Percentiles rank a stretch among this genome's conserved stretches.
phyloP scores from a whole-genome alignment of 1,140 invertebrate species.

The Penaeus vannamei region DNA sequence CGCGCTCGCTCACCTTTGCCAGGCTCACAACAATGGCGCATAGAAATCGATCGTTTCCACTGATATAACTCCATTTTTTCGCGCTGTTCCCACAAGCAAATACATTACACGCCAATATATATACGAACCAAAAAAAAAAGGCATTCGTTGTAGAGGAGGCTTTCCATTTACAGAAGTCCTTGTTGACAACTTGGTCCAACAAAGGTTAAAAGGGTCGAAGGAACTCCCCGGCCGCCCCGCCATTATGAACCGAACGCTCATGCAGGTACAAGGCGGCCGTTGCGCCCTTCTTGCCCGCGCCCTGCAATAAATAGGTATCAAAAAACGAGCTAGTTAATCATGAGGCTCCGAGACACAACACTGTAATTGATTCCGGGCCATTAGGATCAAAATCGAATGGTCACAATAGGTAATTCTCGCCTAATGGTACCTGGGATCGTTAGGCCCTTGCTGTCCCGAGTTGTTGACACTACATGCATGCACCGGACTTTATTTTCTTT shows the following conservation, averaged over 20 bases:
- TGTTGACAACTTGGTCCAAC: conserved; percentile 56
- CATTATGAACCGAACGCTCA: conserved; percentile 52
- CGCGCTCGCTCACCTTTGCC: not conserved
- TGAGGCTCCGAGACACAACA: conserved; percentile 60
- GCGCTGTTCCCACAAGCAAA: no score
- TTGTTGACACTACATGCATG: conserved; percentile 60
- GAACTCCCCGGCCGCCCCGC: conserved; percentile 22
- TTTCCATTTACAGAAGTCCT: conserved; percentile 49
- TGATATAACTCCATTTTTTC: no score
- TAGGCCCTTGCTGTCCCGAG: conserved; percentile 49
- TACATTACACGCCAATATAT: conserved; percentile 21
- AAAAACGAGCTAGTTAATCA: conserved; percentile 65
- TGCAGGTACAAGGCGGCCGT: conserved; percentile 43
- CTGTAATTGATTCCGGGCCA: conserved; percentile 62
- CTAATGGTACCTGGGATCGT: conserved; percentile 50
- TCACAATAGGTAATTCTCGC: conserved; percentile 57
- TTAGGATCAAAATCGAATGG: conserved; percentile 64
- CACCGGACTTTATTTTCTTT: conserved; percentile 51
- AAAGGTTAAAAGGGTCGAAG: conserved; percentile 37
- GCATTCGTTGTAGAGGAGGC: not conserved
- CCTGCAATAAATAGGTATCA: conserved; percentile 59
- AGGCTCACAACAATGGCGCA: no score
- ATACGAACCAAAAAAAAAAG: no score
- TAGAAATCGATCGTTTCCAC: no score
- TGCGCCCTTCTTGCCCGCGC: conserved; percentile 44